Conservation (phyloP, 2,888 invertebrate species). For the Linnaemya vulpina region DNA sequence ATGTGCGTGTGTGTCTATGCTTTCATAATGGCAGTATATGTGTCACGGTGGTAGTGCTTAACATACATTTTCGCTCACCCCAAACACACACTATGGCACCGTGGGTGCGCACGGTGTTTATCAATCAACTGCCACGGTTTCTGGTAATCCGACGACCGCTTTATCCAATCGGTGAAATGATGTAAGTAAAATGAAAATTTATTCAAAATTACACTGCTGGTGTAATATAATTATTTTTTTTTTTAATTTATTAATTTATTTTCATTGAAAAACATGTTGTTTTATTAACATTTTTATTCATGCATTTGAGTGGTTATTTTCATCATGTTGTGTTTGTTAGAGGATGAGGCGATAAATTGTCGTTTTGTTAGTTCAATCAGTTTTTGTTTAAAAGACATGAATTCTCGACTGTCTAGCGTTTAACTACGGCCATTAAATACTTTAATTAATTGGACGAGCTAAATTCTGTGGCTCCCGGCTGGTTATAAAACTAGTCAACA, state of each 20-base stretch:
- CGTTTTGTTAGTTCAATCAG: neutral
- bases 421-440: too few relatives aligned
- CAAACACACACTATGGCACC: slow-evolving; percentile 99
- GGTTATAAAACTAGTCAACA: too few relatives aligned
- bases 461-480: too few relatives aligned
- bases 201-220: neutral
- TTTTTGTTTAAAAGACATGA: neutral
- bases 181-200: slow-evolving; percentile 77
- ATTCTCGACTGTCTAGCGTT: too few relatives aligned
- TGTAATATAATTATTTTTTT: slow-evolving; percentile 12
- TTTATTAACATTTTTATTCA: slow-evolving; percentile 23
- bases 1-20: neutral
- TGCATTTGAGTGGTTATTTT: slow-evolving; percentile 34
- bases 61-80: slow-evolving; percentile 98
- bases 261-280: slow-evolving; percentile 34
- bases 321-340: neutral
- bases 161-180: slow-evolving; percentile 84
- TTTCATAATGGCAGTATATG: slow-evolving; percentile 87
- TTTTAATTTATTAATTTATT: slow-evolving; percentile 46
- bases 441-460: too few relatives aligned
- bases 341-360: slow-evolving; percentile 13
- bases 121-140: slow-evolving; percentile 96
- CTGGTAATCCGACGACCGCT: slow-evolving; percentile 95
- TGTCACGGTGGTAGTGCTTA: slow-evolving; percentile 97
- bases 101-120: slow-evolving; percentile 97